phyloP scores from a whole-genome alignment of 2,888 invertebrate species.

The Colostygia pectinataria region DNA sequence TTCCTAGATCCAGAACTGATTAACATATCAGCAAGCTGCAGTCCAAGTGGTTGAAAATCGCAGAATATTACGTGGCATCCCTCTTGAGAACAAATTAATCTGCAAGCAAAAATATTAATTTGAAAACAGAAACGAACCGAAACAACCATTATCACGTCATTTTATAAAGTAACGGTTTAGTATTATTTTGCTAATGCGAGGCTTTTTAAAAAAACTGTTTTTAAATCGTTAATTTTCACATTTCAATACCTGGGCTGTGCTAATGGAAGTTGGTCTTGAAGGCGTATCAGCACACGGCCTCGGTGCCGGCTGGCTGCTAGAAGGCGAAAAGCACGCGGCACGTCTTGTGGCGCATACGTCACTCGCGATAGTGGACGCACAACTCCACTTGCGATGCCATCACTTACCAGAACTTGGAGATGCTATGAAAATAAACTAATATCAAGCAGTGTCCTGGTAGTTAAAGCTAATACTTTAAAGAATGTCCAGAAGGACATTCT shows the following conservation, averaged over 20 bases:
- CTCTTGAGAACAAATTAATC: conserved; percentile 41
- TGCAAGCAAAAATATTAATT: conserved; percentile 27
- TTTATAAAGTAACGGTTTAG: too few species aligned
- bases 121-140: too few species aligned
- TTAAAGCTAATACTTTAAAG: too few species aligned
- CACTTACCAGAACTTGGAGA: conserved; percentile 46
- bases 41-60: conserved; percentile 42
- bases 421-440: conserved; percentile 33
- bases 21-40: conserved; percentile 47
- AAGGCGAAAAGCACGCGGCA: conserved; percentile 52
- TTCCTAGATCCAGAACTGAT: conserved; percentile 50
- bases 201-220: too few species aligned
- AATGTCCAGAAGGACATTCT: too few species aligned
- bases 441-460: too few species aligned
- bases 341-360: conserved; percentile 44
- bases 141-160: too few species aligned
- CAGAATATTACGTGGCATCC: conserved; percentile 46
- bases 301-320: conserved; percentile 51
- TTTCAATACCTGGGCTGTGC: conserved; percentile 35
- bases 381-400: conserved; percentile 55
- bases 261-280: conserved; percentile 28
- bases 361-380: conserved; percentile 59
- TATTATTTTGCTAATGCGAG: too few species aligned
- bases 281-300: conserved; percentile 52
- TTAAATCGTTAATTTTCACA: not conserved